These are phyloP conservation scores for Nannoperca australis DNA, from an alignment of 2,797 vertebrate species.

Conservation along the genomic window DNA sequence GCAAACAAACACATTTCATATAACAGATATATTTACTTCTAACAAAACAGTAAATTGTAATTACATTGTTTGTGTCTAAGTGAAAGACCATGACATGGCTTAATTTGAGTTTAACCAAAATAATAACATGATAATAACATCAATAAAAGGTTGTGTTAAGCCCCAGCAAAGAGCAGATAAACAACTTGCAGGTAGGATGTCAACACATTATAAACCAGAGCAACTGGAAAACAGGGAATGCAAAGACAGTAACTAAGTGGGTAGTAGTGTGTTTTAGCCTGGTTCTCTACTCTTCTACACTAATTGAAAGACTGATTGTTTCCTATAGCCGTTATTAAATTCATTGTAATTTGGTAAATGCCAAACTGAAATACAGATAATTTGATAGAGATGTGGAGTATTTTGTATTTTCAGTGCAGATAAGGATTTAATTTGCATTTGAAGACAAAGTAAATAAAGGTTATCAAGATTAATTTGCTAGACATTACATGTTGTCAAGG, in stretches of 20 bases:
- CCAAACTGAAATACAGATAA: neutral
- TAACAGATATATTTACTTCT: constrained; percentile 1
- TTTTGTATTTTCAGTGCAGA: neutral
- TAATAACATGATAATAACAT: constrained; percentile 1
- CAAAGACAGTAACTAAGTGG: neutral
- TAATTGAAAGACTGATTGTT: neutral
- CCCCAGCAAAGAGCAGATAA: constrained; percentile 13
- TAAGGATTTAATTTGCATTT: neutral
- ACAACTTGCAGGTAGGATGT: neutral
- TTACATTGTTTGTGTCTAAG: constrained; percentile 8
- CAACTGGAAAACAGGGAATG: constrained; percentile 7
- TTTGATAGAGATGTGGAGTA: neutral
- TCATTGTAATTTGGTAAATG: neutral
- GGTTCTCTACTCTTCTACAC: neutral
- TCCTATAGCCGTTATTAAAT: neutral
- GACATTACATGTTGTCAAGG: neutral
- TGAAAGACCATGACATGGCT: constrained; percentile 11
- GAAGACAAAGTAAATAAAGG: neutral
- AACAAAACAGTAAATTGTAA: constrained; percentile 19
- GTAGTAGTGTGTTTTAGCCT: neutral
- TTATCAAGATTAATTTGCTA: neutral
- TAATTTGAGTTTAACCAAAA: constrained; percentile 33
- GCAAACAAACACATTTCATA: constrained; percentile 6
- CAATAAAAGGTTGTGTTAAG: constrained; percentile 13
- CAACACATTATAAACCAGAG: constrained; percentile 28